Evolutionary conservation across 2,113 vertebrate genomes (phyloP).

Genomic region (Lichenostomus cassidix): DNA sequence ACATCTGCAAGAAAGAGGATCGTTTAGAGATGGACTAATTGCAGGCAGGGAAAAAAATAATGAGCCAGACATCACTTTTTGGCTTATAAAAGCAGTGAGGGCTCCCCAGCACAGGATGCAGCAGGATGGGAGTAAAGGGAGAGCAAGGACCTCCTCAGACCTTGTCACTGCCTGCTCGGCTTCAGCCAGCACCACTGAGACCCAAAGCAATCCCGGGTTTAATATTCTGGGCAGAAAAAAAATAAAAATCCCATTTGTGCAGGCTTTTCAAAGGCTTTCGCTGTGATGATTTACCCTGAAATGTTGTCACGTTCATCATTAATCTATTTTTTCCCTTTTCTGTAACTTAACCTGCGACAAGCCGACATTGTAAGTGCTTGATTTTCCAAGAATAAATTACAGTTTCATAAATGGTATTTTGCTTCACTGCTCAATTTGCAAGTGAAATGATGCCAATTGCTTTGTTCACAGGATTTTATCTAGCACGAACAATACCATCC

Average conservation of each 20-base stretch:
- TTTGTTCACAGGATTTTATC: constrained; percentile 49
- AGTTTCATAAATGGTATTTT: constrained; percentile 60
- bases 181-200: fast-evolving
- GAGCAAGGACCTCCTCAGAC: neutral
- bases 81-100: neutral
- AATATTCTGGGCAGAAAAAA: neutral
- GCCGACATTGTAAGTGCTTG: constrained; percentile 24
- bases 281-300: constrained; percentile 9
- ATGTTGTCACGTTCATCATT: constrained; percentile 51
- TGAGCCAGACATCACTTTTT: neutral
- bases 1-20: neutral
- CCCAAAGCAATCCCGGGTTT: neutral
- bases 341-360: constrained; percentile 42
- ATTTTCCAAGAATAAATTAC: constrained; percentile 64
- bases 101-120: neutral
- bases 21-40: neutral
- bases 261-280: neutral
- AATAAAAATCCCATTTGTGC: neutral
- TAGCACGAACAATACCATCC: neutral
- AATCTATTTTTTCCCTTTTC: constrained; percentile 45
- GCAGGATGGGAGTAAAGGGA: neutral
- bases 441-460: constrained; percentile 63
- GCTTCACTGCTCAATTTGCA: constrained; percentile 64
- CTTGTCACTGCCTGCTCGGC: fast-evolving
- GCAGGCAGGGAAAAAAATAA: neutral